Conservation (phyloP, 2,797 vertebrate species). For the Liparis tanakae region DNA sequence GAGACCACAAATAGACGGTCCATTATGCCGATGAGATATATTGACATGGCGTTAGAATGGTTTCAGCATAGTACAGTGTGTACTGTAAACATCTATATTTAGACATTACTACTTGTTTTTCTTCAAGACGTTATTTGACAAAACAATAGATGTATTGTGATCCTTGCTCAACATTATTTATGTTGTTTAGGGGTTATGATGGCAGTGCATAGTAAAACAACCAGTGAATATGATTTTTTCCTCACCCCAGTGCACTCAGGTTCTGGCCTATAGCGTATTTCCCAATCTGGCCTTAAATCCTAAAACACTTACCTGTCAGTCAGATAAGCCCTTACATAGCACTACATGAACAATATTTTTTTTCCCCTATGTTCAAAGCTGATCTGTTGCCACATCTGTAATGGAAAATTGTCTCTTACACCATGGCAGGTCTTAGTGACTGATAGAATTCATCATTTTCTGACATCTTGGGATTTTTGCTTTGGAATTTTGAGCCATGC, state of each 20-base stretch:
- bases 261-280: constrained; percentile 48
- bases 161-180: constrained; percentile 1
- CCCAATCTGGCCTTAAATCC: constrained; percentile 62
- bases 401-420: constrained; percentile 81
- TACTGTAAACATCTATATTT: neutral
- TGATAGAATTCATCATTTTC: constrained; percentile 83
- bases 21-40: neutral
- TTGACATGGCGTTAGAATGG: constrained; percentile 1
- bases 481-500: constrained; percentile 64
- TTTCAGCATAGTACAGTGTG: neutral
- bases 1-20: neutral
- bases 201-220: constrained; percentile 27
- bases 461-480: constrained; percentile 69
- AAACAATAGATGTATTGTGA: neutral
- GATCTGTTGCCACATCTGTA: constrained; percentile 78
- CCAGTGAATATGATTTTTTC: constrained; percentile 19
- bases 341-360: constrained; percentile 66
- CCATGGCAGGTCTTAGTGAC: constrained; percentile 74
- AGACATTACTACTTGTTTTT: neutral
- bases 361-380: constrained; percentile 62
- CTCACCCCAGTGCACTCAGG: constrained; percentile 30
- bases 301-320: constrained; percentile 75
- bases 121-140: neutral
- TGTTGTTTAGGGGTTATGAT: neutral
- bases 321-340: constrained; percentile 76